These are phyloP conservation scores for Hydroisotoma schaefferi DNA, from an alignment of 2,888 invertebrate genomes.

Conservation along the genomic window DNA sequence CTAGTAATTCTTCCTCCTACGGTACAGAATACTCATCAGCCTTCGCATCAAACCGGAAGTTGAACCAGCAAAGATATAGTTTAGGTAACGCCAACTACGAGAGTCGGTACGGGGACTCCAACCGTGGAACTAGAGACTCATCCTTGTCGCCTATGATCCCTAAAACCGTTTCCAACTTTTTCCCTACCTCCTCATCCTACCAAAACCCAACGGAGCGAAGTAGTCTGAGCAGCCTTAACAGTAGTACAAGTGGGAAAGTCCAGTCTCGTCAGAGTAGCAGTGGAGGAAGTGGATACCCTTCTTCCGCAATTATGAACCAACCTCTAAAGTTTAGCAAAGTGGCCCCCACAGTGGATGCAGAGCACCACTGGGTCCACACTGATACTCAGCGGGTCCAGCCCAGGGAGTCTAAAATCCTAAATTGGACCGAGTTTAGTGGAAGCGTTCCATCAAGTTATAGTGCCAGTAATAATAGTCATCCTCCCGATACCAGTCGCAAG, in stretches of 20 bases:
- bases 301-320: slow-evolving; percentile 4
- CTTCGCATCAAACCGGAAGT: neutral
- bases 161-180: slow-evolving; percentile 27
- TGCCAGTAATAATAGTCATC: neutral
- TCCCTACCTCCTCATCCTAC: neutral
- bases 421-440: neutral
- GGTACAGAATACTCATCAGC: neutral
- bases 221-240: slow-evolving; percentile 22
- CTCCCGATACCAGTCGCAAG: neutral
- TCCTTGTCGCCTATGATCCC: slow-evolving; percentile 31
- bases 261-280: no score
- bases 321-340: slow-evolving; percentile 19
- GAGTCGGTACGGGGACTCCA: neutral
- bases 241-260: no score
- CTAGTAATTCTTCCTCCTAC: neutral
- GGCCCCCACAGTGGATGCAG: neutral
- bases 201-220: slow-evolving; percentile 20
- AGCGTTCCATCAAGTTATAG: neutral
- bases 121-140: slow-evolving; percentile 13
- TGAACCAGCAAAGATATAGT: no score
- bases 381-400: neutral
- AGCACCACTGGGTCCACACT: neutral
- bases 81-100: no score
- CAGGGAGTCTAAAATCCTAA: neutral
- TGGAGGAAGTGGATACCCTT: neutral